Evolutionary conservation across 2,113 vertebrate genomes (phyloP).

Genomic region (Menidia beryllina): DNA sequence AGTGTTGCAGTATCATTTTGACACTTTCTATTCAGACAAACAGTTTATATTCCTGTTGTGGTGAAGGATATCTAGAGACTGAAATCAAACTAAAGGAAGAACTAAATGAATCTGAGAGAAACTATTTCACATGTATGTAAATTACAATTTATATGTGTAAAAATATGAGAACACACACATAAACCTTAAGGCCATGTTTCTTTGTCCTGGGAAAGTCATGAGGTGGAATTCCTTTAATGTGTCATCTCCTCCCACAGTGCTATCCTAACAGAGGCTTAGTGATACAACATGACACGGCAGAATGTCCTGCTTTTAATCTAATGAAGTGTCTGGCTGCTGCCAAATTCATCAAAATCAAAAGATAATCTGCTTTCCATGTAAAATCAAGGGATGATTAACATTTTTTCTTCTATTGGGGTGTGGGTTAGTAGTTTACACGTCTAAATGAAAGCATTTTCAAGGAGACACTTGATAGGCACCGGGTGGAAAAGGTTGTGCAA

Average conservation of each 20-base stretch:
- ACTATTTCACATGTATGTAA: background rate
- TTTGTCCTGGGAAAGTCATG: constrained; percentile 70
- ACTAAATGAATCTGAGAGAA: background rate
- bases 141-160: too few species aligned
- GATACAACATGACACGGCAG: constrained; percentile 58
- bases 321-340: constrained; percentile 75
- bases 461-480: constrained; percentile 80
- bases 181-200: constrained; percentile 65
- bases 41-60: background rate
- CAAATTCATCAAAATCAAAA: constrained; percentile 76
- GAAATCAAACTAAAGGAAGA: too few species aligned
- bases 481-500: constrained; percentile 57
- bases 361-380: constrained; percentile 82
- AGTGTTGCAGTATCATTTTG: background rate
- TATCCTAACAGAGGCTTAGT: constrained; percentile 75
- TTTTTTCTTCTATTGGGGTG: constrained; percentile 37
- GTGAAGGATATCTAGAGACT: background rate
- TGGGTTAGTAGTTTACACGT: constrained; percentile 33
- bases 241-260: constrained; percentile 62
- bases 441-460: constrained; percentile 69
- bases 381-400: constrained; percentile 80
- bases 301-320: constrained; percentile 76
- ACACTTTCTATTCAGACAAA: background rate
- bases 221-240: constrained; percentile 73
- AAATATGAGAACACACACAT: background rate